phyloP scores from a whole-genome alignment of 35 echinoderm and acorn worm genomes.

The Apostichopus californicus region DNA sequence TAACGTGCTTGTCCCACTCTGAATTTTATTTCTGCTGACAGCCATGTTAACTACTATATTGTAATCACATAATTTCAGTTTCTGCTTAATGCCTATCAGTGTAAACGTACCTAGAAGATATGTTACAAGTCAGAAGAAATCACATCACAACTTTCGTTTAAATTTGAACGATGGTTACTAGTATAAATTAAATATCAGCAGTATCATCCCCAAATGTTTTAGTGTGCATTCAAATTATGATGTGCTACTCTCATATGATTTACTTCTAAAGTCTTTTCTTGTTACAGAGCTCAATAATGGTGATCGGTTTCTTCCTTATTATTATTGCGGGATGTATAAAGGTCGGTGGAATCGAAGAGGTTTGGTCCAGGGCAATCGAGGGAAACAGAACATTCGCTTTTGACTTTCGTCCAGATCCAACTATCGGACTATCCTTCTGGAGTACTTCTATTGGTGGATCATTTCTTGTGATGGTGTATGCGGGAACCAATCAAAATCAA shows the following conservation, averaged over 20 bases:
- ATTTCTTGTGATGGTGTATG: not conserved
- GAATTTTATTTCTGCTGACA: too few species aligned
- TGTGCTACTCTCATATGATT: not conserved
- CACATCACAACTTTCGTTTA: not conserved
- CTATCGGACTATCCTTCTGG: constrained; percentile 25
- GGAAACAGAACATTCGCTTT: not conserved
- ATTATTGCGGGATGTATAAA: constrained; percentile 6
- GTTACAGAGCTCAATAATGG: not conserved
- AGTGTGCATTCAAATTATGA: too few species aligned
- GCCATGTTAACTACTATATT: too few species aligned
- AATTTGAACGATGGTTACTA: not conserved
- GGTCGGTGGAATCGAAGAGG: constrained; percentile 18
- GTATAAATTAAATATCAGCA: too few species aligned
- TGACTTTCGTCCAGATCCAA: constrained; percentile 25
- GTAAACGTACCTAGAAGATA: too few species aligned
- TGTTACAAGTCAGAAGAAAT: too few species aligned
- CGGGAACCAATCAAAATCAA: constrained; percentile 30
- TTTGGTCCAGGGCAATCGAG: constrained; percentile 9
- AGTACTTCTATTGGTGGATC: not conserved
- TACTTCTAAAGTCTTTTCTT: not conserved
- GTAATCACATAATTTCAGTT: too few species aligned
- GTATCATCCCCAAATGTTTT: too few species aligned
- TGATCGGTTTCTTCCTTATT: constrained; percentile 18
- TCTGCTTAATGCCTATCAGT: too few species aligned
- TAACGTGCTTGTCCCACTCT: too few species aligned